Conservation (phyloP, 2,797 vertebrate genomes). For the Rhinichthys osculus region DNA sequence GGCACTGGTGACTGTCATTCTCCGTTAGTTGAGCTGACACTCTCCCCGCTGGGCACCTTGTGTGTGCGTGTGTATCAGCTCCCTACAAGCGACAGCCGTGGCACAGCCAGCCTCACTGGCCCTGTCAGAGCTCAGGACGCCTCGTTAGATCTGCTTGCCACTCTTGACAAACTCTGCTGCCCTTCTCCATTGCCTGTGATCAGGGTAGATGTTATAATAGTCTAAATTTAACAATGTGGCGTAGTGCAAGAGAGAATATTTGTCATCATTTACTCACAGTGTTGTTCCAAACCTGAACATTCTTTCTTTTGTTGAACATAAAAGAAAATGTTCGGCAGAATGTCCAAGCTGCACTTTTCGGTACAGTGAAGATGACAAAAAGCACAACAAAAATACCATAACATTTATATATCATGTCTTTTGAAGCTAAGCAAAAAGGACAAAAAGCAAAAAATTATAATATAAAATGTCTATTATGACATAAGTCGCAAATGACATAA, state of each 20-base stretch:
- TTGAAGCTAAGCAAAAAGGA: neutral
- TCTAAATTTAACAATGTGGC: neutral
- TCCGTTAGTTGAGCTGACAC: constrained; percentile 56
- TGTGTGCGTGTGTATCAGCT: constrained; percentile 18
- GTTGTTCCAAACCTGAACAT: neutral
- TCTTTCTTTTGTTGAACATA: neutral
- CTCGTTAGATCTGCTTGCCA: constrained; percentile 39
- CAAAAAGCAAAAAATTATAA: neutral
- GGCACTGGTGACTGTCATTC: constrained; percentile 59
- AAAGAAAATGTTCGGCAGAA: neutral
- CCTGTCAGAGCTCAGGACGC: constrained; percentile 24
- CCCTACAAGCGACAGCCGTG: constrained; percentile 29
- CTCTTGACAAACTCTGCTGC: constrained; percentile 22
- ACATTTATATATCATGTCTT: neutral
- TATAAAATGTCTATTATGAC: neutral
- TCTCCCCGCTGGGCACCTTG: constrained; percentile 46
- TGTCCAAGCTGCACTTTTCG: neutral
- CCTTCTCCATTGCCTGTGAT: constrained; percentile 10
- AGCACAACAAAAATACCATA: too few species aligned
- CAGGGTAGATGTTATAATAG: neutral
- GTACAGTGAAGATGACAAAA: neutral
- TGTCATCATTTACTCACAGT: neutral
- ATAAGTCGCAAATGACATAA: neutral
- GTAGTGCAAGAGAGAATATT: neutral
- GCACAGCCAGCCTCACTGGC: constrained; percentile 21